Base-by-base conservation (phyloP, 2,797 vertebrate genomes). In the Malurus leucopterus region DNA sequence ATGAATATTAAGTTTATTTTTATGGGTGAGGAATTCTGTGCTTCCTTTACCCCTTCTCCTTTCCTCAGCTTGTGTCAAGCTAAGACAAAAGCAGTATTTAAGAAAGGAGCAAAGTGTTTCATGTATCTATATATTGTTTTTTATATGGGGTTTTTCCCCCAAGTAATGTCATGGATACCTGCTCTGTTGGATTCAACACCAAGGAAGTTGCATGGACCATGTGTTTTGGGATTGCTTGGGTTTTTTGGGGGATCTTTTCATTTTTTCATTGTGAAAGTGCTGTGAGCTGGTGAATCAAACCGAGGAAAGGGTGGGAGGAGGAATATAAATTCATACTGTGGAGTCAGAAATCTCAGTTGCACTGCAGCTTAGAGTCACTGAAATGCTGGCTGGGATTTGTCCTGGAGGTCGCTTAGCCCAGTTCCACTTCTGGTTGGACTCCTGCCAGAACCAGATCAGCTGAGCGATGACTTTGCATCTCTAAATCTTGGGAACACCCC, bases 1-100 rank as follows among this genome's bases (percentile, higher is more conserved):
- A 23, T 58, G 46, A 81, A 18, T 50, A 51, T 57, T 50, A 58
- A n/a, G 29, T 61, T 84, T 75, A 13, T 70, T 93, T 94, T 92
- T 75, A 36, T 19, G 43, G 49, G 53, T 46, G 47, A 20, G 26
- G 38, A 73, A 41, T 63, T 27, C 40, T 12, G 8, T 61, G 36
- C 61, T 93, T 72, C 51, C 40, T 69, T 76, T 70, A 8, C 21
- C 18, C 5, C 5, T 5, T 44, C 3, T 86, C 49, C 83, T 36
- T 67, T 83, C 51, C n/a, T 87, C 23, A 38, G 29, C 6, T 88
- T 61, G 13, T 9, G 9, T 36, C 15, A 68, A 82, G 15, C 29
- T 32, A 51, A 84, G 41, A 34, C 17, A 65, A 77, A 90, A 65
- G 23, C 47, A 82, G 58, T 7, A 8, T 19, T 62, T 64, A 59